phyloP scores from a whole-genome alignment of 2,113 vertebrate genomes.

The Platysternon megacephalum region DNA sequence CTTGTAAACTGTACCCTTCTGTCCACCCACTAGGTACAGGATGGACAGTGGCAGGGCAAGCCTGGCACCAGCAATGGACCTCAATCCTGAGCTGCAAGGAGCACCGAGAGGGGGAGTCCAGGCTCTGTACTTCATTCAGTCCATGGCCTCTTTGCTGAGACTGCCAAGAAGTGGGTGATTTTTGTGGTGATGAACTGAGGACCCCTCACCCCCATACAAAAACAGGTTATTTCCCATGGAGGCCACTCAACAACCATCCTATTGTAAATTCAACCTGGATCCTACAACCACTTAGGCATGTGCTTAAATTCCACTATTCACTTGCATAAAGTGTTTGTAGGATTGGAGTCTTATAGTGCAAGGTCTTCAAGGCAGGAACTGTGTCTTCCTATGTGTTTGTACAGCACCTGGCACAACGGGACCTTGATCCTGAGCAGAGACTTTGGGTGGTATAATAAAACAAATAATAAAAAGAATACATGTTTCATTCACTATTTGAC shows the following conservation, averaged over 20 bases:
- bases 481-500: background rate
- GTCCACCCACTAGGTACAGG: background rate
- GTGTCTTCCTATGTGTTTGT: background rate
- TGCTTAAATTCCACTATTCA: background rate
- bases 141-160: background rate
- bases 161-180: background rate
- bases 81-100: background rate
- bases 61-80: background rate
- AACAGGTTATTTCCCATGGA: background rate
- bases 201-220: background rate
- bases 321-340: background rate
- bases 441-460: background rate
- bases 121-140: background rate
- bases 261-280: background rate
- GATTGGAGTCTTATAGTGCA: background rate
- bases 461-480: background rate
- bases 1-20: background rate
- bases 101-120: no score
- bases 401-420: background rate
- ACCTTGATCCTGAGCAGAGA: background rate
- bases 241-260: background rate
- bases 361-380: background rate
- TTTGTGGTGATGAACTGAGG: background rate
- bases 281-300: background rate
- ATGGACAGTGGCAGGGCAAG: background rate